Evolutionary conservation across 2,888 invertebrate genomes (phyloP).

Genomic region (Coelogynopora nodosa): DNA sequence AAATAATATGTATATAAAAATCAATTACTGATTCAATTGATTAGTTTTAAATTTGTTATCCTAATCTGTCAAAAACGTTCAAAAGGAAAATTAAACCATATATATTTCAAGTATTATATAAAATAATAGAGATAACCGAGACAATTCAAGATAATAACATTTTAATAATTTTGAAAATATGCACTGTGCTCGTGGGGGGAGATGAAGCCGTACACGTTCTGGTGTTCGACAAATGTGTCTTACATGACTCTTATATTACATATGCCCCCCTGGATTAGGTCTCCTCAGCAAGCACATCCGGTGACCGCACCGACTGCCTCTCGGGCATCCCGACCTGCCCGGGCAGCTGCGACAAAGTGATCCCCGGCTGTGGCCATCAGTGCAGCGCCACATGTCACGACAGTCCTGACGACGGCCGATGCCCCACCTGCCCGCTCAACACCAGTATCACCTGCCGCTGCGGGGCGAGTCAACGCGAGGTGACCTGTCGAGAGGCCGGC

Average conservation of each 20-base stretch:
- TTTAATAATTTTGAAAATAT: no score
- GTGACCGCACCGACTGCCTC: conserved; percentile 47
- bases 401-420: background rate
- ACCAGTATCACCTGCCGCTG: conserved; percentile 65
- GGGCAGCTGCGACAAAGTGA: conserved; percentile 68
- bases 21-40: background rate
- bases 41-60: background rate
- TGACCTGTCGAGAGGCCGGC: conserved; percentile 68
- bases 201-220: no score
- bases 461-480: conserved; percentile 69
- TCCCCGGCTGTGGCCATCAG: conserved; percentile 69
- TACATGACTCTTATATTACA: no score
- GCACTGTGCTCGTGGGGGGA: no score
- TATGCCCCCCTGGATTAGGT: no score
- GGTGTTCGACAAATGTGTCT: no score
- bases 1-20: no score
- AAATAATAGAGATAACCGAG: background rate
- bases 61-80: background rate
- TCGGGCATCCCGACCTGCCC: conserved; percentile 72
- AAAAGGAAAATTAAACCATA: background rate
- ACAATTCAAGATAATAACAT: no score
- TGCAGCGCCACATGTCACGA: conserved; percentile 52
- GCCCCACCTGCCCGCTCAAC: conserved; percentile 68
- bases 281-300: conserved; percentile 55
- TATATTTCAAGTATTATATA: background rate